Evolutionary conservation across 2,888 invertebrate species (phyloP).

Genomic region (Gnatocerus cornutus): DNA sequence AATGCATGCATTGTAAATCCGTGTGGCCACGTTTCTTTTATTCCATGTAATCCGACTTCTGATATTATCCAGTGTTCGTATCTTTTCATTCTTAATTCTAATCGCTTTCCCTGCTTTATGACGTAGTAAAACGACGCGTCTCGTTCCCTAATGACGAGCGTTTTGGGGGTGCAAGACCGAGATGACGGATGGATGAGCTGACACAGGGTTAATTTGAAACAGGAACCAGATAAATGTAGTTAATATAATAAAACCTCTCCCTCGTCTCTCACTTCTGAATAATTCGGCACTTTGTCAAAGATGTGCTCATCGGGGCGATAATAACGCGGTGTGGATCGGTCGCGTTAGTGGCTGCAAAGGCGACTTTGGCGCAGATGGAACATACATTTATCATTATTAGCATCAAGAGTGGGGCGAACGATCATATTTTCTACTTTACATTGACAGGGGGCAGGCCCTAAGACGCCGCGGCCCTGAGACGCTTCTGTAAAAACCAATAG

Average conservation of each 20-base stretch:
- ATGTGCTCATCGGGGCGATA: constrained; percentile 52
- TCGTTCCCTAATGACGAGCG: constrained; percentile 49
- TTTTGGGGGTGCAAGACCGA: constrained; percentile 51
- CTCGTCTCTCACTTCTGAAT: constrained; percentile 56
- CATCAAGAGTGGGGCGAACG: constrained; percentile 49
- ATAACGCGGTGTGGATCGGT: constrained; percentile 52
- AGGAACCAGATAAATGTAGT: constrained; percentile 68
- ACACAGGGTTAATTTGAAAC: constrained; percentile 68
- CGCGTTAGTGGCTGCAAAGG: constrained; percentile 41
- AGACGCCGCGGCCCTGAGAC: constrained; percentile 19
- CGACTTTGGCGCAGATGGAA: constrained; percentile 46
- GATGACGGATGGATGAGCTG: constrained; percentile 66
- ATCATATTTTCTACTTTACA: constrained; percentile 60
- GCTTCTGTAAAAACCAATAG: constrained; percentile 38
- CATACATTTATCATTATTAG: constrained; percentile 58
- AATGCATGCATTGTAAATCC: constrained; percentile 28
- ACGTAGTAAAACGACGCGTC: constrained; percentile 50
- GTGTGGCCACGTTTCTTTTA: constrained; percentile 46
- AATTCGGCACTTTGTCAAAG: constrained; percentile 65
- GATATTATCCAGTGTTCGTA: constrained; percentile 46
- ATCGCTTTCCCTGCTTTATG: constrained; percentile 51
- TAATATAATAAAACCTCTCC: constrained; percentile 65
- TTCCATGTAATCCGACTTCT: constrained; percentile 42
- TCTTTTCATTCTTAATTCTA: constrained; percentile 51
- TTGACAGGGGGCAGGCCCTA: constrained; percentile 52